Evolutionary conservation across 2,797 vertebrate species (phyloP).

Genomic region (Dryobates pubescens): DNA sequence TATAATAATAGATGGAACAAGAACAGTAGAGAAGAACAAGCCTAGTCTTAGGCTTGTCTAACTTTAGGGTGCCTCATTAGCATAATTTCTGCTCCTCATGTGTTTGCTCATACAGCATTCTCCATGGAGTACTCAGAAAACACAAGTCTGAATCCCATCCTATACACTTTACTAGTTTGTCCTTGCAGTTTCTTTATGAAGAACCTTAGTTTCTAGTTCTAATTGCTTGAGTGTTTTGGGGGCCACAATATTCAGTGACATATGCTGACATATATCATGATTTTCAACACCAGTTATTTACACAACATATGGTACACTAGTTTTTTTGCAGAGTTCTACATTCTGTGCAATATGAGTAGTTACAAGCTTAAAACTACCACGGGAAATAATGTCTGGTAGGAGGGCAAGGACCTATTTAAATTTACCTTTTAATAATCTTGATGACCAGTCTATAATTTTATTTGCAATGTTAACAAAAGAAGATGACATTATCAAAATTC

Average conservation of each 20-base stretch:
- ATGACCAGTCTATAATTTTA: not conserved
- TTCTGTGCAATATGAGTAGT: not conserved
- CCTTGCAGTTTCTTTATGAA: not conserved
- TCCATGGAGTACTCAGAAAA: not conserved
- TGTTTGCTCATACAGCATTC: not conserved
- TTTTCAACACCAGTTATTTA: not conserved
- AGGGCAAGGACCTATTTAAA: not conserved
- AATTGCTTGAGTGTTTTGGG: not conserved
- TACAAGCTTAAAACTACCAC: not conserved
- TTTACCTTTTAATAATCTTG: not conserved
- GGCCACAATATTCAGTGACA: rapidly evolving
- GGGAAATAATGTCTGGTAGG: not conserved
- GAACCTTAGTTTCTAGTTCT: not conserved
- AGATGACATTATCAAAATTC: not conserved
- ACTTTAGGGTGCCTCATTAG: not conserved
- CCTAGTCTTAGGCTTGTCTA: not conserved
- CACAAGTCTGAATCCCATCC: not conserved
- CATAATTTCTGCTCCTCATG: not conserved
- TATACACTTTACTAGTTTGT: not conserved
- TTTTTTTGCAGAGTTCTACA: not conserved
- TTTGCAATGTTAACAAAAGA: not conserved
- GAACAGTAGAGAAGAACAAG: not conserved
- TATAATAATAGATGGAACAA: not conserved
- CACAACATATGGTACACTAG: not conserved
- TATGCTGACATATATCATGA: not conserved